A percentile compares a stretch with the other conserved stretches of the same genome.
Conservation (phyloP, 2,797 vertebrate species). For the Mus spretus region DNA sequence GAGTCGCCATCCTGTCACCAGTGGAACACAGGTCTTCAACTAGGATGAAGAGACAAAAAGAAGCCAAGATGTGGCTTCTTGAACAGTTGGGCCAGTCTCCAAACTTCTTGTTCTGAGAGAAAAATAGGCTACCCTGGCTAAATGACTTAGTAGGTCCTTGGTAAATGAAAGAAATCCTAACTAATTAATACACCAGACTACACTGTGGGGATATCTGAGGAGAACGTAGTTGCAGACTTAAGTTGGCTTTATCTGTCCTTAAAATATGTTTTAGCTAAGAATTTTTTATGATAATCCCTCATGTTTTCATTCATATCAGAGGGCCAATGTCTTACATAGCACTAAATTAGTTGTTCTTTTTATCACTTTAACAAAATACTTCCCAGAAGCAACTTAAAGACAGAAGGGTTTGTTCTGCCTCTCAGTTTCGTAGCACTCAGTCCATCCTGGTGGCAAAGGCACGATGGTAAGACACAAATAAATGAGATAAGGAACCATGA, state of each 20-base stretch:
- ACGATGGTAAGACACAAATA: background rate
- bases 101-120: background rate
- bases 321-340: background rate
- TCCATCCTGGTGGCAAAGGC: background rate
- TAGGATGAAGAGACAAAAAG: background rate
- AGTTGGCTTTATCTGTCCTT: background rate
- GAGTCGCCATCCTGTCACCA: background rate
- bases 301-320: background rate
- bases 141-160: background rate
- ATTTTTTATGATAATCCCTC: background rate
- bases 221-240: background rate
- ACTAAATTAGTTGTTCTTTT: background rate
- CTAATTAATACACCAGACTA: background rate
- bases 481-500: fast-evolving
- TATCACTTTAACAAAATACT: background rate
- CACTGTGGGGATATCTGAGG: background rate
- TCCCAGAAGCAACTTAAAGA: background rate
- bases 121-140: background rate
- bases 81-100: background rate
- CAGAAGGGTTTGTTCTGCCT: background rate
- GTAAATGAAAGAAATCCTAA: background rate
- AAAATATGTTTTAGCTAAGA: background rate
- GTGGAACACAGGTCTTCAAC: background rate
- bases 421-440: background rate
- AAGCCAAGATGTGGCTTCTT: background rate